Evolutionary conservation across 2,888 invertebrate species (phyloP), one percentile per base, ranked within the genome.

Genomic region (Dinocampus coccinellae): DNA sequence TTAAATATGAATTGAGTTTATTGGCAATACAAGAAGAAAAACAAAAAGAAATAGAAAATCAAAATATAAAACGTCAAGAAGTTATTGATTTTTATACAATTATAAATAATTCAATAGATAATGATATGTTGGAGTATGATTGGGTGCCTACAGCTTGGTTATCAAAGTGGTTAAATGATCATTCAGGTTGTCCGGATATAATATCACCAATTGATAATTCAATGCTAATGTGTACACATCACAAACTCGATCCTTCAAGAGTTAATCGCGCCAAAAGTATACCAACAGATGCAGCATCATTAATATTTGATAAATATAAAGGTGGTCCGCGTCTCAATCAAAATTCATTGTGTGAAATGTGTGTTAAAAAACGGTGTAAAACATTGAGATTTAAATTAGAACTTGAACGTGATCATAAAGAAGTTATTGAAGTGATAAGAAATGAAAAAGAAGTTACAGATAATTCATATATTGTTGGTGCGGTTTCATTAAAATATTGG

Each of bases 111-210:
- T 69, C 77, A 16, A 47, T 9, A 16, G 47, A 47, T 2, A n/a
- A n/a, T 6, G 16, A 47, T 47, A 6, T 47, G 9, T 74, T 73
- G 2, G 81, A 85, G 33, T 89, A 84, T 76, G 89, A 90, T 76
- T 90, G 90, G 87, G 83, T 91, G 29, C 86, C 89, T 9, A 87
- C 85, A 2, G 88, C 88, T 24, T 91, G 91, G 91, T 77, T 91
- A 10, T 84, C 82, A 1, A 88, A 89, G 68, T 91, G 91, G 90
- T 77, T 91, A 2, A 85, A 83, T 69, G 76, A 80, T 67, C 79
- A 82, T 60, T 78, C 78, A 7, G 73, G 80, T 7, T 62, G 78
- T 2, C 66, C 75, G 10, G 80, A 83, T 7, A 83, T 80, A 39
- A 83, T 89, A 4, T 79, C 87, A 16, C 84, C 88, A 9, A 88